Evolutionary conservation across 2,888 invertebrate species (phyloP), one percentile per base, ranked within the genome.

Genomic region (Chouioia cunea): DNA sequence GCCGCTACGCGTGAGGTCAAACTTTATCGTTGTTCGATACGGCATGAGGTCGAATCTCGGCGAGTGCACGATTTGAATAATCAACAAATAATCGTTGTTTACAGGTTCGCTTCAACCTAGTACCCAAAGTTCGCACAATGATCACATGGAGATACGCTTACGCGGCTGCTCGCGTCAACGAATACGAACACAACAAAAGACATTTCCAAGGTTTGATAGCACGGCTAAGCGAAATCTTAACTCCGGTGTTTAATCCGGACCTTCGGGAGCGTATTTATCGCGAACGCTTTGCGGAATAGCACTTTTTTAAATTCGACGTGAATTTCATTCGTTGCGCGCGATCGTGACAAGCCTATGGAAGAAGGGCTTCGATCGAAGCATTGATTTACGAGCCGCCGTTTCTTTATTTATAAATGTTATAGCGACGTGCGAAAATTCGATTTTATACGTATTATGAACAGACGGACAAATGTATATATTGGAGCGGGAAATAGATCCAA

Each of bases 141-240:
- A 77, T 89, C 1, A 81, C 86, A 70, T 89, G 89, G 89, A 84
- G 88, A 52, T 88, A 81, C 75, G 90, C 89, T 0, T 89, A 89
- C 73, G 86, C 87, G 60, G 85, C 86, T 20, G 88, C 89, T 2
- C 84, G 90, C n/a, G 90, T 90, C 89, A 90, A 78, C 82, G 87
- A 78, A 85, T 85, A 76, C 89, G 86, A 1, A 80, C 88, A 1
- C 44, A 90, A 90, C 72, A 81, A 88, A 54, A 85, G 80, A 10
- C 83, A 89, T 52, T 90, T 90, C 77, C 83, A 80, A 59, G 78
- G 78, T 14, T 83, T 88, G 54, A 87, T 89, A 46, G 73, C 75
- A 12, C 78, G 81, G 8, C 79, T 82, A 6, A 87, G 84, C 64
- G 71, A 75, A 27, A 75, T 85, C 36, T 79, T 89, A 12, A 77